Evolutionary conservation across 2,113 vertebrate genomes (phyloP).

Genomic region (Plectropomus leopardus): DNA sequence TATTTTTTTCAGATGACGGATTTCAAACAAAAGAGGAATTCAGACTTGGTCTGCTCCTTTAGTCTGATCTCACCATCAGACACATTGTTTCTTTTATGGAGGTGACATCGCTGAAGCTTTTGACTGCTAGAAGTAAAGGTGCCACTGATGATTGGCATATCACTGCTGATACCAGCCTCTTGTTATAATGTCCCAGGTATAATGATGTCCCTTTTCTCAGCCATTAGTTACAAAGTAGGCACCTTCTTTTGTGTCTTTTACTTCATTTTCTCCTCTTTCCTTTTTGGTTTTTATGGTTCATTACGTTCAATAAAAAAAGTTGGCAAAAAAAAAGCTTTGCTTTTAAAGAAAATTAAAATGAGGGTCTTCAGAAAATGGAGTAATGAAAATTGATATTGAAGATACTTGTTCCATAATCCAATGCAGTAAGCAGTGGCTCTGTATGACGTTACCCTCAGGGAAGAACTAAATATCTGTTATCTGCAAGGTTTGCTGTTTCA

Average conservation of each 20-base stretch:
- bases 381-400: background rate
- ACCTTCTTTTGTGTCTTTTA: background rate
- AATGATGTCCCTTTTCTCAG: background rate
- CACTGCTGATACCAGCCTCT: background rate
- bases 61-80: background rate
- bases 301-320: background rate
- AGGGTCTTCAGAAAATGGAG: background rate
- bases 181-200: background rate
- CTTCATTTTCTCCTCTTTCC: background rate
- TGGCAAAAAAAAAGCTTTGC: background rate
- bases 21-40: background rate
- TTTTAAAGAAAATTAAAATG: background rate
- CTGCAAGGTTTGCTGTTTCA: slow-evolving; percentile 37
- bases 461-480: slow-evolving; percentile 28
- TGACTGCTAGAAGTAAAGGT: background rate
- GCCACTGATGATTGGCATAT: background rate
- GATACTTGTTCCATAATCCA: slow-evolving; percentile 1
- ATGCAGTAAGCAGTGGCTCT: background rate
- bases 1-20: background rate
- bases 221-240: background rate
- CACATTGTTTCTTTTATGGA: background rate
- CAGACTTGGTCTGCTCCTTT: background rate
- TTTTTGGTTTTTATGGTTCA: background rate
- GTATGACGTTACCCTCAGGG: background rate
- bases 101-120: background rate